phyloP scores from a whole-genome alignment of 2,113 vertebrate genomes.

The Hippocampus mohnikei region DNA sequence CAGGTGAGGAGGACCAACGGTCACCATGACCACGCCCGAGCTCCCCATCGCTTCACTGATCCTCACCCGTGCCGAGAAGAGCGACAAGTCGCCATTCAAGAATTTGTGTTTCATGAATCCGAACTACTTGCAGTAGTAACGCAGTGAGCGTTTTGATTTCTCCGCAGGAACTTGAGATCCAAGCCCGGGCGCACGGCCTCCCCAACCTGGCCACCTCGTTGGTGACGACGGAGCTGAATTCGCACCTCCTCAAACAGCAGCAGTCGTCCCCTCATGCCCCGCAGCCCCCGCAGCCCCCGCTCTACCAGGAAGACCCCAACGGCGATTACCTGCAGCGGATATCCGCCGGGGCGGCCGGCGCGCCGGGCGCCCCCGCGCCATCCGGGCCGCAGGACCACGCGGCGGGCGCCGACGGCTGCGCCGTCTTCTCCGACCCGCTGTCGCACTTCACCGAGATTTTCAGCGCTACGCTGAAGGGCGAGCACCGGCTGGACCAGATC shows the following conservation, averaged over 20 bases:
- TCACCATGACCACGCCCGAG: too few species aligned
- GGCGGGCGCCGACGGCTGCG: slow-evolving; percentile 67
- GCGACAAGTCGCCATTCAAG: too few species aligned
- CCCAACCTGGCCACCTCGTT: slow-evolving; percentile 76
- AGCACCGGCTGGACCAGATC: slow-evolving; percentile 84
- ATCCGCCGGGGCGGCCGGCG: slow-evolving; percentile 43
- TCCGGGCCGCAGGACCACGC: slow-evolving; percentile 57
- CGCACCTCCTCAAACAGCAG: slow-evolving; percentile 80
- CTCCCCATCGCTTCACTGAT: too few species aligned
- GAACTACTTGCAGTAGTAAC: too few species aligned
- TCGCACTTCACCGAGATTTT: slow-evolving; percentile 98
- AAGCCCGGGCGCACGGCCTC: slow-evolving; percentile 88
- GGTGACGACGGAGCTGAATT: slow-evolving; percentile 73
- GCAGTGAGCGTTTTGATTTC: neutral
- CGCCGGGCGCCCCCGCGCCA: slow-evolving; percentile 23
- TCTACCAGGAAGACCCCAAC: slow-evolving; percentile 80
- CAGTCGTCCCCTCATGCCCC: slow-evolving; percentile 54
- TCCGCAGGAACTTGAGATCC: slow-evolving; percentile 91
- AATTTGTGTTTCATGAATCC: too few species aligned
- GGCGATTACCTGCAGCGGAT: slow-evolving; percentile 79
- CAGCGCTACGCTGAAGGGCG: slow-evolving; percentile 87
- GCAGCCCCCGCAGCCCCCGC: slow-evolving; percentile 71
- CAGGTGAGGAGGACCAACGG: slow-evolving; percentile 75
- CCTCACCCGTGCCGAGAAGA: too few species aligned
- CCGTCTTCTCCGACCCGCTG: slow-evolving; percentile 89